These are phyloP conservation scores for Gavia stellata DNA, from an alignment of 2,113 vertebrate genomes.

Conservation along the genomic window DNA sequence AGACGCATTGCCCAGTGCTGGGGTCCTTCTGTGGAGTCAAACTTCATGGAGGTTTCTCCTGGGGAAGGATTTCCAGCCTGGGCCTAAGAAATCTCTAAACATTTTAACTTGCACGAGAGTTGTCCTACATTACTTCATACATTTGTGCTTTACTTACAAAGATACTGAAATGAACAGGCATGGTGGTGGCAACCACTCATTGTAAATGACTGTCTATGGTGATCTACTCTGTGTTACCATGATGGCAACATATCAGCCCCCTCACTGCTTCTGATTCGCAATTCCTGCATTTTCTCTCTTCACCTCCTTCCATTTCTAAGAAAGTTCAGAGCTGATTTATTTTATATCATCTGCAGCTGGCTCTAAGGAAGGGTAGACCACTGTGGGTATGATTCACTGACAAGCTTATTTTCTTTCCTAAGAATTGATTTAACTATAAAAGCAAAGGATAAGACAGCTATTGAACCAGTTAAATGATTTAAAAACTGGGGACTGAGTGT, in stretches of 20 bases:
- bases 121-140: not conserved
- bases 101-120: not conserved
- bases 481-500: not conserved
- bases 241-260: not conserved
- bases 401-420: slow-evolving; percentile 23
- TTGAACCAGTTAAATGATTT: slow-evolving; percentile 35
- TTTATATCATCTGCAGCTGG: not conserved
- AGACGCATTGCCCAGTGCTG: not conserved
- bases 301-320: not conserved
- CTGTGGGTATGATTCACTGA: not conserved
- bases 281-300: not conserved
- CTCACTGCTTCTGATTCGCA: not conserved
- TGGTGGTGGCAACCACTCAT: not conserved
- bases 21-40: not conserved
- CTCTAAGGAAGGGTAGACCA: not conserved
- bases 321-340: slow-evolving; percentile 17
- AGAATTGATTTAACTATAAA: slow-evolving; percentile 59
- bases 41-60: not conserved
- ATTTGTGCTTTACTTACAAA: not conserved
- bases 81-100: not conserved
- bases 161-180: not conserved
- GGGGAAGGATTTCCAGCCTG: not conserved
- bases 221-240: not conserved
- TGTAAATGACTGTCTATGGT: not conserved
- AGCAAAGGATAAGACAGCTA: slow-evolving; percentile 25